These are phyloP conservation scores for Corythoichthys intestinalis DNA, from an alignment of 2,113 vertebrate species.

Conservation along the genomic window DNA sequence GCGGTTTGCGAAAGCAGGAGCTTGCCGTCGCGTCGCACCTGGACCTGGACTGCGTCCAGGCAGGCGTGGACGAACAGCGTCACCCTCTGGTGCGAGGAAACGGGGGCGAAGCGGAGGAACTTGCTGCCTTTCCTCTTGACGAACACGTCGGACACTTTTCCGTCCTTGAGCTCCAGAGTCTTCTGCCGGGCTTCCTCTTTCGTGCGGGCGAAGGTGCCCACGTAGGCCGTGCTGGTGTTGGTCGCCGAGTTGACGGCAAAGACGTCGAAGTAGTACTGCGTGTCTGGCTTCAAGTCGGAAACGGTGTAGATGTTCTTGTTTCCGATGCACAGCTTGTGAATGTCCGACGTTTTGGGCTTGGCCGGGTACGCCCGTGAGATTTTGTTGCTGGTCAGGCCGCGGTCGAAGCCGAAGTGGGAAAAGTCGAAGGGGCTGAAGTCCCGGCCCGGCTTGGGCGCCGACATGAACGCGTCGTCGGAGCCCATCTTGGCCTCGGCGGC, in stretches of 20 bases:
- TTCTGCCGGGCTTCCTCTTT: constrained; percentile 92
- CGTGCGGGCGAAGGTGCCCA: constrained; percentile 94
- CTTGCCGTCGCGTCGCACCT: constrained; percentile 91
- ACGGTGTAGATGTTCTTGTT: constrained; percentile 96
- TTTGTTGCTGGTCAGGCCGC: constrained; percentile 71
- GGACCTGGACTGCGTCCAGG: constrained; percentile 85
- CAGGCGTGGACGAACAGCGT: constrained; percentile 88
- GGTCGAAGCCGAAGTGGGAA: constrained; percentile 88
- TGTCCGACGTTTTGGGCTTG: constrained; percentile 77
- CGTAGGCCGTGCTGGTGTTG: constrained; percentile 90
- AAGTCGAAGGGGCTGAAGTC: constrained; percentile 98
- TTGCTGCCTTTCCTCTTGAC: constrained; percentile 88
- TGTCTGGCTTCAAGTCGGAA: constrained; percentile 89
- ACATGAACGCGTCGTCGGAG: constrained; percentile 86
- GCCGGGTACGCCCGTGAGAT: constrained; percentile 68
- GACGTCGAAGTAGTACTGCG: constrained; percentile 95
- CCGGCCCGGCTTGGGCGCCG: constrained; percentile 86
- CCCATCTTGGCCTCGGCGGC: constrained; percentile 87
- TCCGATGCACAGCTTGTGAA: constrained; percentile 87
- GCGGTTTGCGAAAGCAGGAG: constrained; percentile 86
- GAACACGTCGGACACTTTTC: constrained; percentile 88
- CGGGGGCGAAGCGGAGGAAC: constrained; percentile 88
- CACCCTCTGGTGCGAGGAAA: constrained; percentile 91
- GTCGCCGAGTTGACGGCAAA: constrained; percentile 85
- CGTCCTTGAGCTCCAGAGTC: constrained; percentile 88